Base-by-base conservation (phyloP, 2,113 vertebrate species). In the Haplochromis burtoni region DNA sequence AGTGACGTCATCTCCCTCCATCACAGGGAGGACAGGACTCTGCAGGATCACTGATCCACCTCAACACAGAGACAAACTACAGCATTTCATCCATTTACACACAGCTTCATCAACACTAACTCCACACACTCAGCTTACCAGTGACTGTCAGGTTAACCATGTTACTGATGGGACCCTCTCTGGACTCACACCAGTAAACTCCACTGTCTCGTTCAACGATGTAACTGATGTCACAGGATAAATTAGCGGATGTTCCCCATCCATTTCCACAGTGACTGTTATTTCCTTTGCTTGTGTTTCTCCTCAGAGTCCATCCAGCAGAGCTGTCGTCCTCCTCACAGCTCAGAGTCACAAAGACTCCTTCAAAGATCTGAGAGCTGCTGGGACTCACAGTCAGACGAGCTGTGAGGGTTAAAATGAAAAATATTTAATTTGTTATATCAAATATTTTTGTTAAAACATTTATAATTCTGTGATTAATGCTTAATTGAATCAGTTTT, bases 351-450 rank as follows among this genome's bases (percentile, higher is more conserved):
- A 21, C n/a, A 54, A 54, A 54, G 0, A 0, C 51, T 6, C n/a
- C 5, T 0, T 11, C 0, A 54, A 54, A 21, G 5, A 54, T 0
- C 51, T 54, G 51, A 54, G n/a, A 54, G n/a, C 51, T 54, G 51
- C 51, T 54, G 51, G 51, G 51, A 54, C 51, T 54, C 51, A 54
- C 10, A 54, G 51, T 54, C 51, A 54, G 51, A 54, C 1, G n/a
- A 54, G 51, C 51, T 54, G 51, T 21, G n/a, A 21, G 5, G 51
- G 3, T 11, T 11, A 21, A 0, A 21, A 12, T 12, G 2, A 4
- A 1, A 54, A 12, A 21, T 54, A 54, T 55, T 55, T 4, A 1
- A 55, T 24, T 55, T 24, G 0, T 55, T 13, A 55, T 12, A 55
- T 55, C 4, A 24, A 54, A 54, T 54, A 54, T 54, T 4, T 54